Conservation (phyloP, 2,888 invertebrate genomes). For the Heliothis peltigera region DNA sequence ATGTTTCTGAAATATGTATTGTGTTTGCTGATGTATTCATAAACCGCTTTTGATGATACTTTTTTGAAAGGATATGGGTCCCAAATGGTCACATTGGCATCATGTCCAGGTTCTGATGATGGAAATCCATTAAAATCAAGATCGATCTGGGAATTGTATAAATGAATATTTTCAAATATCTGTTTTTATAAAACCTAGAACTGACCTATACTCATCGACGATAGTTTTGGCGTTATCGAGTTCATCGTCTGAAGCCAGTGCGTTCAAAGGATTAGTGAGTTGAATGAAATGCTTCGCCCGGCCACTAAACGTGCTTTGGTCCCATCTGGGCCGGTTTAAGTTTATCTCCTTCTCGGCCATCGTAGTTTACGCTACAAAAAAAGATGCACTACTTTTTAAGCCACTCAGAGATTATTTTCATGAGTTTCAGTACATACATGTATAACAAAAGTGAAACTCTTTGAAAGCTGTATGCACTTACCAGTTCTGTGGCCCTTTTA, state of each 20-base stretch:
- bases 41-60: too few relatives aligned
- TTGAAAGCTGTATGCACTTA: neutral
- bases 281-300: neutral
- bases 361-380: neutral
- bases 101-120: too few relatives aligned
- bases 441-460: neutral
- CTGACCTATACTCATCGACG: slow-evolving; percentile 4
- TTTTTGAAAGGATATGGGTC: too few relatives aligned
- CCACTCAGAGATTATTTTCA: neutral
- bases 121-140: too few relatives aligned
- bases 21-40: too few relatives aligned
- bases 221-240: neutral
- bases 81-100: too few relatives aligned
- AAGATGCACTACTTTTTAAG: neutral
- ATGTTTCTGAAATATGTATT: too few relatives aligned
- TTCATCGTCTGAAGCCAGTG: neutral
- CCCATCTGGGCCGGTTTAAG: neutral
- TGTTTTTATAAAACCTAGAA: too few relatives aligned
- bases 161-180: too few relatives aligned
- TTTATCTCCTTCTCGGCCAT: neutral
- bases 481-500: neutral
- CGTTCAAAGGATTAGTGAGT: neutral
- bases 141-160: too few relatives aligned
- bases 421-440: neutral
- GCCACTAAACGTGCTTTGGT: neutral